Base-by-base conservation (phyloP, 2,888 invertebrate genomes). In the Pecten maximus region DNA sequence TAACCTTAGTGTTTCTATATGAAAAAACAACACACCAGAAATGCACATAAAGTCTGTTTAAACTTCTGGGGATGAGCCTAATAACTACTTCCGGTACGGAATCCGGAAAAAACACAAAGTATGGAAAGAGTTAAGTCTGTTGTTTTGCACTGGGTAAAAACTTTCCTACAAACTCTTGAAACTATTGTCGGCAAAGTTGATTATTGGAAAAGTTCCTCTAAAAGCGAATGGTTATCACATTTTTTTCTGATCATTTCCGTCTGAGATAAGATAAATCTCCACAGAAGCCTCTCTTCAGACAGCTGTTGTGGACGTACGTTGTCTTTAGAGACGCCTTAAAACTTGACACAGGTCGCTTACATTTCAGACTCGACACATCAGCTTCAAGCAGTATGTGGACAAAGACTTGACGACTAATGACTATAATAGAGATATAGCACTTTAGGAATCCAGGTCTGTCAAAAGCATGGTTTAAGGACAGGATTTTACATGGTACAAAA, bases 161-260 rank as follows among this genome's bases (percentile, higher is more conserved):
- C n/a, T 54, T 23, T 54, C 44, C 50, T 16, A 16, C 50, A 50
- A 50, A 50, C 50, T 50, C 54, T 54, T 54, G n/a, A 54, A 54
- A 54, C 54, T 23, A 54, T 54, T 74, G 35, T 35, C 74, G 0
- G 74, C 10, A 28, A 74, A 74, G 74, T 35, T 74, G 74, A 74
- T 74, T 74, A 74, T 74, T 74, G 74, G 74, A 35, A 74, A 60
- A 74, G 23, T 35, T 74, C 35, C 35, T 74, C 74, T 74, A 35
- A 74, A 28, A 28, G 8, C 0, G 74, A 28, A 28, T 74, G 12
- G 74, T 74, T 74, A 74, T 74, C 19, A 19, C 28, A 19, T 28
- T 28, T 74, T 28, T 74, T 12, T 35, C 23, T 3, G 35, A 28
- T 35, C 35, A 10, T 28, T 74, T 10, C 74, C 35, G 74, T 54